Conservation (phyloP, 2,888 invertebrate species). For the Brenthis hecate region DNA sequence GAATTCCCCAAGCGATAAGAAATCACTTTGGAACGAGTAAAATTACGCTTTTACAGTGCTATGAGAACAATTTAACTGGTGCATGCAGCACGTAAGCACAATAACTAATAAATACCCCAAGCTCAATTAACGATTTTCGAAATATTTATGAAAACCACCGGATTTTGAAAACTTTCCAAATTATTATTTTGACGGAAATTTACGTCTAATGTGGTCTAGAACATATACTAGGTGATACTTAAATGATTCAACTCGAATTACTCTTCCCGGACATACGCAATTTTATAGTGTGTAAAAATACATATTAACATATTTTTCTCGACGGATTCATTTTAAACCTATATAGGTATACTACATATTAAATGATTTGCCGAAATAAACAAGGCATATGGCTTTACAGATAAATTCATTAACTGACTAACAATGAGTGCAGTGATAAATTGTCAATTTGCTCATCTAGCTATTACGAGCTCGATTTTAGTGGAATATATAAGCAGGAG, state of each 20-base stretch:
- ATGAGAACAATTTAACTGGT: conserved; percentile 12
- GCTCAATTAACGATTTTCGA: conserved; percentile 40
- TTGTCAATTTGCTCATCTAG: too few relatives aligned
- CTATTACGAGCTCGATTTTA: too few relatives aligned
- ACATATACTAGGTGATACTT: conserved; percentile 37
- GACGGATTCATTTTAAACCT: conserved; percentile 1
- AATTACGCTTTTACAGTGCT: background rate
- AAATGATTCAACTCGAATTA: conserved; percentile 35
- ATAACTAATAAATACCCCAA: conserved; percentile 19
- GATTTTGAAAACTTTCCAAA: conserved; percentile 37
- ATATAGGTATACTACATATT: background rate
- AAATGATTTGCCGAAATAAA: too few relatives aligned
- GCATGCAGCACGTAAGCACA: conserved; percentile 23
- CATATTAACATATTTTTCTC: conserved; percentile 10
- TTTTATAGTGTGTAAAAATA: conserved; percentile 27
- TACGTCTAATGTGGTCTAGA: conserved; percentile 44
- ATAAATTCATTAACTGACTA: too few relatives aligned
- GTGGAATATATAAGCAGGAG: too few relatives aligned
- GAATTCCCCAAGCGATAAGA: background rate
- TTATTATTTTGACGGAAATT: conserved; percentile 54
- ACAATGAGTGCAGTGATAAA: too few relatives aligned
- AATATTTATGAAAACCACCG: conserved; percentile 37
- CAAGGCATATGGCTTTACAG: too few relatives aligned
- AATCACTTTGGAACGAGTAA: background rate
- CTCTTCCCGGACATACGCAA: conserved; percentile 23